Conservation (phyloP, 1,140 invertebrate species). For the Temnothorax curvispinosus region DNA sequence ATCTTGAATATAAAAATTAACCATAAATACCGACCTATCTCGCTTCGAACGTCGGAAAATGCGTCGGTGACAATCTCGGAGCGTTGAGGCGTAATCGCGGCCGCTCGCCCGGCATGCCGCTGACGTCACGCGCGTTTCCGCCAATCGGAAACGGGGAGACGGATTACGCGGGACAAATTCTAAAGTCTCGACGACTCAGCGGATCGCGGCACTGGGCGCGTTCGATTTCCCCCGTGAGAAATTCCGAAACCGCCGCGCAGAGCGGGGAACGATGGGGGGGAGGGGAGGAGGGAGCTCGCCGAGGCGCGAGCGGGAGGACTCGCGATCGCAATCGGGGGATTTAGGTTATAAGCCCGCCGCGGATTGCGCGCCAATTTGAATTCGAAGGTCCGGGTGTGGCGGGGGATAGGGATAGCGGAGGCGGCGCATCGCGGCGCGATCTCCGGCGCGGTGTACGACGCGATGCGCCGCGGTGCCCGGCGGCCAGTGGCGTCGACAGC, state of each 20-base stretch:
- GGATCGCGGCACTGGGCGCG: too few relatives aligned
- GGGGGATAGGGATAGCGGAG: slow-evolving; percentile 77
- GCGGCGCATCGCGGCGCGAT: background rate
- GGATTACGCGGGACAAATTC: slow-evolving; percentile 43
- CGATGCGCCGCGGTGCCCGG: background rate
- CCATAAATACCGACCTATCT: too few relatives aligned
- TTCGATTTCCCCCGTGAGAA: background rate
- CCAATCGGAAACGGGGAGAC: background rate
- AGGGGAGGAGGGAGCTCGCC: too few relatives aligned
- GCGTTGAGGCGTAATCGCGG: background rate
- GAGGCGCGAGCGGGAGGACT: too few relatives aligned
- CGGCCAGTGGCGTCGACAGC: slow-evolving; percentile 38
- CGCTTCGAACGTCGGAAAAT: background rate
- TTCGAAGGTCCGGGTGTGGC: slow-evolving; percentile 81
- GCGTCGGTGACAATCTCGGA: background rate
- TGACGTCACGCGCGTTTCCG: background rate
- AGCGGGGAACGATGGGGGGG: too few relatives aligned
- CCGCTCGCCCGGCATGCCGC: background rate
- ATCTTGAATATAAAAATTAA: too few relatives aligned
- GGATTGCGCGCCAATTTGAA: slow-evolving; percentile 84
- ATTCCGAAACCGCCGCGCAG: background rate
- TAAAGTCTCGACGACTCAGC: background rate
- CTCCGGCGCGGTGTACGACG: background rate
- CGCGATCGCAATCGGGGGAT: slow-evolving; percentile 30
- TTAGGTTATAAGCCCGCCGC: slow-evolving; percentile 80